Percentiles rank a stretch among this genome's conserved stretches.
Conservation (phyloP, 2,113 vertebrate genomes). For the Anhinga anhinga region DNA sequence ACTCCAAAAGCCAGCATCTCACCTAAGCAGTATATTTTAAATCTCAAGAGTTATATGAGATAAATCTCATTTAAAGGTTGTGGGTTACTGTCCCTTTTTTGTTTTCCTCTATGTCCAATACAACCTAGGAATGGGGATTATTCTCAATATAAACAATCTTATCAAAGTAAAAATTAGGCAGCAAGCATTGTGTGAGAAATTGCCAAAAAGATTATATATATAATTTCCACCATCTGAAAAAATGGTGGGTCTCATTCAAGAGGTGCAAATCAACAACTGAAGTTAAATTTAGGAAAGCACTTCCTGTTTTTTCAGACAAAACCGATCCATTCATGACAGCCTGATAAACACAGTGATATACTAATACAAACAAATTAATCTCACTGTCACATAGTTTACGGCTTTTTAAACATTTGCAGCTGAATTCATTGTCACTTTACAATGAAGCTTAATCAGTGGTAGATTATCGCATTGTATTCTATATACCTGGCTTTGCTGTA, state of each 20-base stretch:
- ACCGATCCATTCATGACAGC: neutral
- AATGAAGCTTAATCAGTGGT: neutral
- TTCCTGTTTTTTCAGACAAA: neutral
- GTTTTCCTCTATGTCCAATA: neutral
- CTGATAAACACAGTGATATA: neutral
- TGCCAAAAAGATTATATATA: neutral
- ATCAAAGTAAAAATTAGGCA: neutral
- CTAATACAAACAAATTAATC: neutral
- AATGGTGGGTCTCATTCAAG: neutral
- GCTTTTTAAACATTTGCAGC: neutral
- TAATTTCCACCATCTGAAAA: neutral
- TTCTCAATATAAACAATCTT: neutral
- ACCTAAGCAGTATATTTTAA: neutral
- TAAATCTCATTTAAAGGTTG: neutral
- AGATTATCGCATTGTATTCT: neutral
- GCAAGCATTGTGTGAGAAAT: neutral
- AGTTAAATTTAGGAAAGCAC: neutral
- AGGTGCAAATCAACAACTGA: neutral
- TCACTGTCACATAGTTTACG: neutral
- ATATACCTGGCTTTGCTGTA: neutral
- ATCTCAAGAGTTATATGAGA: neutral
- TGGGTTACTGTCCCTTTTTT: neutral
- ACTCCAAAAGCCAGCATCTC: neutral
- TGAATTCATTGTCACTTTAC: neutral
- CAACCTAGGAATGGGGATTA: neutral